Conservation (phyloP, 2,113 vertebrate genomes). For the Cephalopterus ornatus region DNA sequence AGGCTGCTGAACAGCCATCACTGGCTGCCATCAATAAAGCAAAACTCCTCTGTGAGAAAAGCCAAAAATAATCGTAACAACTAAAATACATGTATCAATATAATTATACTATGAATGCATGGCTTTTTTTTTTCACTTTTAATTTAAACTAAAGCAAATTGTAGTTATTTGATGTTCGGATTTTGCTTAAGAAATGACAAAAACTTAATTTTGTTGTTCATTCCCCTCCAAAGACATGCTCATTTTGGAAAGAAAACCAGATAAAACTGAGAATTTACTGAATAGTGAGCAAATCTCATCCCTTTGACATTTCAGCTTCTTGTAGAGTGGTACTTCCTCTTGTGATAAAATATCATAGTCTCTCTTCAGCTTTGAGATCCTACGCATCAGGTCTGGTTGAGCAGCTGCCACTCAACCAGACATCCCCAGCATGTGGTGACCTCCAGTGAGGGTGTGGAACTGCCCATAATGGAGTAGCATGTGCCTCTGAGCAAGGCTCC, state of each 20-base stretch:
- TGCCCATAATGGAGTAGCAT: rapidly evolving
- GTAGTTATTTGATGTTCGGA: neutral
- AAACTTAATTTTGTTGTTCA: neutral
- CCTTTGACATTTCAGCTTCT: neutral
- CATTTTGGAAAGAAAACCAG: neutral
- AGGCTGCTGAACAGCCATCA: neutral
- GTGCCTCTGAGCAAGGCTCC: neutral
- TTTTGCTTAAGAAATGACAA: neutral
- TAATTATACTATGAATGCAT: neutral
- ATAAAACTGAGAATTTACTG: neutral
- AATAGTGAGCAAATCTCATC: neutral
- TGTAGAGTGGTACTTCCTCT: neutral
- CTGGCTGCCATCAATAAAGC: neutral
- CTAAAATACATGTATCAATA: neutral
- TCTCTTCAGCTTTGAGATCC: neutral
- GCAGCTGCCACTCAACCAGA: neutral
- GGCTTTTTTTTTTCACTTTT: neutral
- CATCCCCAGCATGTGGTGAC: rapidly evolving
- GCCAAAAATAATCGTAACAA: neutral
- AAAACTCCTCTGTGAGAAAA: neutral
- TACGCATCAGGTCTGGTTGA: rapidly evolving
- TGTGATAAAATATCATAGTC: neutral
- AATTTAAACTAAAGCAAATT: neutral
- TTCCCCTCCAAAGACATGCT: neutral
- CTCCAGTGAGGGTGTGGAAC: neutral